Conservation (phyloP, 2,888 invertebrate species). For the Tipula unca region DNA sequence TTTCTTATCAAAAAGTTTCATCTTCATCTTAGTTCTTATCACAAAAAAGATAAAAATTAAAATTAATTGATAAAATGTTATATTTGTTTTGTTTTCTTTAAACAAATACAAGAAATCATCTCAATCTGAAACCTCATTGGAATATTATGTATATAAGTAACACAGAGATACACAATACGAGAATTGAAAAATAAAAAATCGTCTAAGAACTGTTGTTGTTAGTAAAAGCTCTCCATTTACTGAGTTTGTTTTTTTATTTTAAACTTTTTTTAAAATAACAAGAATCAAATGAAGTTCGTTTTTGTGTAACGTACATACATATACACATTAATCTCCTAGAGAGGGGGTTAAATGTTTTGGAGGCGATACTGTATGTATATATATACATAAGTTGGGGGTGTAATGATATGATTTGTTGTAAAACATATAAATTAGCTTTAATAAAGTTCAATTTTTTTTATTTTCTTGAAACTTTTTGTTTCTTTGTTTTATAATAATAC, state of each 20-base stretch:
- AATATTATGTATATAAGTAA: neutral
- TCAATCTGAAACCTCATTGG: neutral
- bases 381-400: neutral
- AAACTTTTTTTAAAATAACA: neutral
- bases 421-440: neutral
- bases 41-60: neutral
- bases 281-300: neutral
- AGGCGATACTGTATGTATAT: neutral
- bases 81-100: neutral
- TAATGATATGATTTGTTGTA: neutral
- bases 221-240: neutral
- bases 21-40: neutral
- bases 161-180: neutral
- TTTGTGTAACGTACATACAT: neutral
- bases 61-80: conserved; percentile 14
- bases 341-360: neutral
- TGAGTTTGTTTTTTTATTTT: neutral
- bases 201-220: neutral
- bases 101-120: neutral
- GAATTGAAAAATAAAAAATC: neutral
- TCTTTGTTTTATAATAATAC: neutral
- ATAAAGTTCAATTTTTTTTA: neutral
- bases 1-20: neutral
- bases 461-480: neutral
- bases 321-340: neutral